Conservation (phyloP, 2,888 invertebrate genomes). For the Molanna angustata region DNA sequence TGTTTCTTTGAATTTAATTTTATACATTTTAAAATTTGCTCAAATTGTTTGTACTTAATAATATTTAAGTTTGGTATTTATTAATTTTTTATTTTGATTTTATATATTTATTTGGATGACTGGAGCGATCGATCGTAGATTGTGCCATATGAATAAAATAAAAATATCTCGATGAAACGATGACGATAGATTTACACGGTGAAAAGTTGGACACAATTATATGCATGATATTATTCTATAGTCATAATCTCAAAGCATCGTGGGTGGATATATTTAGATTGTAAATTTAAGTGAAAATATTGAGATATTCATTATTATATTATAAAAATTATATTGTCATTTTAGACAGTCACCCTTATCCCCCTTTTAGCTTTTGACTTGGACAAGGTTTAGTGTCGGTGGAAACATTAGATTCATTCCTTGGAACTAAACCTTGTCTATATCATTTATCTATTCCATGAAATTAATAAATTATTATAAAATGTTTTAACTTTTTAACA, state of each 20-base stretch:
- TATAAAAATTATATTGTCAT: constrained; percentile 17
- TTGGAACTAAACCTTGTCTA: constrained; percentile 25
- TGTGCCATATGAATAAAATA: no score
- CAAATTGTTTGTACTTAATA: no score
- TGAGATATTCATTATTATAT: constrained; percentile 21
- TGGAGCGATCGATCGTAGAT: no score
- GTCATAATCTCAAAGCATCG: not conserved
- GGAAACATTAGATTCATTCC: constrained; percentile 15
- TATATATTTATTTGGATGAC: no score
- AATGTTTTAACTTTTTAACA: constrained; percentile 31
- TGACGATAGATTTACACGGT: no score
- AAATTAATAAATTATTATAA: constrained; percentile 21
- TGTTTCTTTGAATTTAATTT: no score
- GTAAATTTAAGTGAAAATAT: constrained; percentile 28
- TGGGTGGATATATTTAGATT: constrained; percentile 15
- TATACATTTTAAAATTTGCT: no score
- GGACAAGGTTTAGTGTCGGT: constrained; percentile 21
- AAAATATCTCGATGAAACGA: no score
- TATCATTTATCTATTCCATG: constrained; percentile 24
- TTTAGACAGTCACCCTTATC: constrained; percentile 23
- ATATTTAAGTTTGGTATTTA: no score
- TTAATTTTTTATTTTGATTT: no score
- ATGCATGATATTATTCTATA: no score
- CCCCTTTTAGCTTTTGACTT: constrained; percentile 30
- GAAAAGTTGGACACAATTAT: no score